Evolutionary conservation across 2,797 vertebrate species (phyloP), one percentile per base, ranked within the genome.

Genomic region (Petrocephalus schoutedeni): DNA sequence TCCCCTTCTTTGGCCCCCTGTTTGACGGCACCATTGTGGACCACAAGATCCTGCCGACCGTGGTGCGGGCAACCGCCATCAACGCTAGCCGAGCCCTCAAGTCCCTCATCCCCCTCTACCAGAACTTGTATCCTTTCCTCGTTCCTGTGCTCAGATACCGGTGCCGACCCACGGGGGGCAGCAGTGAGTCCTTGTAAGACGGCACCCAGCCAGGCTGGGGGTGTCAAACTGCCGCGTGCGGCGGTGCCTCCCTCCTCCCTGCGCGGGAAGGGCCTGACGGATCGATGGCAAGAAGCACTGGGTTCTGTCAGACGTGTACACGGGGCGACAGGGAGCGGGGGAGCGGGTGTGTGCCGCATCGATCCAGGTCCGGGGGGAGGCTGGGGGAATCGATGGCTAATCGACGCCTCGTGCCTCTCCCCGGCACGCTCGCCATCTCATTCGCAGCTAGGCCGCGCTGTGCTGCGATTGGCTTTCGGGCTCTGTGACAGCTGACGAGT

Each of bases 1-100:
- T 99, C 92, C 98, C 97, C 0, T 99, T 98, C 94, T 99, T 99
- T 90, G 98, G 98, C 90, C 98, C 98, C 2, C 95, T 99, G 91
- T 99, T 99, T 92, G 98, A 99, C 90, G 98, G 98, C 89, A 97
- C 98, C 95, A 97, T 99, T 91, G 98, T 99, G 92, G 98, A 99
- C 94, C 97, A 97, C 93, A 98, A 98, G 94, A 97, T 99, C 93
- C 95, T 99, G 91, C 97, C 98, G 89, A 97, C 97, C 89, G 96
- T 99, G 96, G 98, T 99, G 92, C 95, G 98, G 93, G 98, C 98
- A 90, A 99, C 98, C n/a, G 98, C 98, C 87, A 97, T 99, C 95
- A 99, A 99, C 85, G 98, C 98, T 94, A 99, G 98, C 92, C 97
- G 97, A 90, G 98, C 98, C 36, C 94, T 99, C 88, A 99, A 99